These are phyloP conservation scores for Planiliza haematocheilus DNA, from an alignment of 2,113 vertebrate genomes.

Conservation along the genomic window DNA sequence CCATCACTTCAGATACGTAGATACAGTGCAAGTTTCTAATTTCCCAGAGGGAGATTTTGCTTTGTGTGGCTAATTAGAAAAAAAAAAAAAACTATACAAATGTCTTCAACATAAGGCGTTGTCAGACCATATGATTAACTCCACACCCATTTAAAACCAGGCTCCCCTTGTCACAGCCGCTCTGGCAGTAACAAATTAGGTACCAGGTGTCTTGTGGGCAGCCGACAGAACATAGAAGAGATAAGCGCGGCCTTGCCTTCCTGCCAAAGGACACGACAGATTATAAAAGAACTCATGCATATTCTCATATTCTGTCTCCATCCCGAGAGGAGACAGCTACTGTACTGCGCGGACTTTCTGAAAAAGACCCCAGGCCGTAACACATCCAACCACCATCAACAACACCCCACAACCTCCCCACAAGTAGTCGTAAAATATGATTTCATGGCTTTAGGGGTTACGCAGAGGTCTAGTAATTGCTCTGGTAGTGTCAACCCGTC, in stretches of 20 bases:
- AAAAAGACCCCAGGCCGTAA: constrained; percentile 26
- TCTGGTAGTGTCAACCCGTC: constrained; percentile 22
- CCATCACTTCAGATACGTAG: constrained; percentile 3
- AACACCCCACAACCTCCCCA: neutral
- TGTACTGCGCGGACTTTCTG: neutral
- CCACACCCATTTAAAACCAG: constrained; percentile 46
- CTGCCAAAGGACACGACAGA: constrained; percentile 67
- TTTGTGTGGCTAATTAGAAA: constrained; percentile 28
- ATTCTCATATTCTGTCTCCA: constrained; percentile 44
- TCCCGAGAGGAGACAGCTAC: constrained; percentile 37
- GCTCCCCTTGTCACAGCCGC: constrained; percentile 48
- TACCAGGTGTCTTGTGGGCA: constrained; percentile 65
- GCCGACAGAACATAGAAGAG: constrained; percentile 50
- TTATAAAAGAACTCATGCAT: constrained; percentile 66
- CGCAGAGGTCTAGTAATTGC: constrained; percentile 27
- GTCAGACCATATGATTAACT: constrained; percentile 49
- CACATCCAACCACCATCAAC: neutral
- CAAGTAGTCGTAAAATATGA: constrained; percentile 41
- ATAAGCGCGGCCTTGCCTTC: constrained; percentile 55
- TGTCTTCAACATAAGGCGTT: constrained; percentile 21
- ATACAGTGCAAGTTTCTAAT: constrained; percentile 33
- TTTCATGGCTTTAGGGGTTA: constrained; percentile 53
- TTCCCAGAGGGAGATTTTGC: constrained; percentile 36
- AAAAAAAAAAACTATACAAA: constrained; percentile 26
- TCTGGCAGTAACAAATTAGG: constrained; percentile 65